Percentiles rank a stretch among this genome's conserved stretches.
Evolutionary conservation across 2,113 vertebrate genomes (phyloP).

Genomic region (Vombatus ursinus): DNA sequence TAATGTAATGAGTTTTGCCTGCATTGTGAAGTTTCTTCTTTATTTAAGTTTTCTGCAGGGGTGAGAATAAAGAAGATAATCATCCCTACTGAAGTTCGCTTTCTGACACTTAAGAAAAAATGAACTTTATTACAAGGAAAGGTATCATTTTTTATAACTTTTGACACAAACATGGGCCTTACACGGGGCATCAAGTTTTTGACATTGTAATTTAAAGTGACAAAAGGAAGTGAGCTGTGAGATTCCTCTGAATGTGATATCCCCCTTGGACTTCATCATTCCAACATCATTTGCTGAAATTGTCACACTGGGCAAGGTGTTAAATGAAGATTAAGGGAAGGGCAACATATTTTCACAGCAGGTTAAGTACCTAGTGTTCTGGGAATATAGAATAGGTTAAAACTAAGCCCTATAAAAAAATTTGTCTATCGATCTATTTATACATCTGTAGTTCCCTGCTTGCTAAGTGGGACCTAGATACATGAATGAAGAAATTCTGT

Average conservation of each 20-base stretch:
- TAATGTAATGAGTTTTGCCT: background rate
- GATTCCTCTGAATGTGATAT: slow-evolving; percentile 46
- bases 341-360: slow-evolving; percentile 63
- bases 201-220: slow-evolving; percentile 73
- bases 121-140: background rate
- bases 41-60: background rate
- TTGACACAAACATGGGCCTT: slow-evolving; percentile 53
- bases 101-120: background rate
- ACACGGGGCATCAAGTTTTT: slow-evolving; percentile 55
- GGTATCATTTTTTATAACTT: slow-evolving; percentile 44
- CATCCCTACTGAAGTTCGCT: background rate
- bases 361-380: slow-evolving; percentile 39
- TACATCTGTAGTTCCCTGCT: background rate
- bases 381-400: slow-evolving; percentile 40
- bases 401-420: background rate
- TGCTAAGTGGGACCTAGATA: background rate
- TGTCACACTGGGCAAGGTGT: slow-evolving; percentile 51
- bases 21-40: background rate
- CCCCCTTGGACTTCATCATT: slow-evolving; percentile 36
- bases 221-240: slow-evolving; percentile 62
- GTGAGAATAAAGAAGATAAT: background rate
- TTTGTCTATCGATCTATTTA: background rate
- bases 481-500: background rate
- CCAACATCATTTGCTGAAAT: slow-evolving; percentile 31
- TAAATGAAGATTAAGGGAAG: slow-evolving; percentile 68